Evolutionary conservation across 2,888 invertebrate species (phyloP).

Genomic region (Drosophila bunnanda): DNA sequence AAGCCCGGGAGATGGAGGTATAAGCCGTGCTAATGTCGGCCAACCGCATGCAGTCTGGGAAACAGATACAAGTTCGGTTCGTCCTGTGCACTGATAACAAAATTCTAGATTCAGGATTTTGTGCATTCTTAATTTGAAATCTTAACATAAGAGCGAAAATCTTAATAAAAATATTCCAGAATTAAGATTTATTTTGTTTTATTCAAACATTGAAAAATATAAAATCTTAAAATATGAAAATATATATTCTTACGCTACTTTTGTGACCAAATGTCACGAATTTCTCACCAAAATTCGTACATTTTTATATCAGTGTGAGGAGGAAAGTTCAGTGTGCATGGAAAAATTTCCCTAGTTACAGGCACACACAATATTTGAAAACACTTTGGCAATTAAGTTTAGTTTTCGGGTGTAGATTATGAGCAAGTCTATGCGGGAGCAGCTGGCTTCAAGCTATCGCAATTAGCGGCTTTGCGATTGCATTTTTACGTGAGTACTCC

Average conservation of each 20-base stretch:
- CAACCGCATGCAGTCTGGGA: conserved; percentile 57
- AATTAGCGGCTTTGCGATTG: conserved; percentile 38
- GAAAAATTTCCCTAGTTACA: background rate
- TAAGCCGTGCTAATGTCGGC: conserved; percentile 73
- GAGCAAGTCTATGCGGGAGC: conserved; percentile 20
- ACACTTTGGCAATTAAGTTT: conserved; percentile 36
- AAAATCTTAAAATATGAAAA: no score
- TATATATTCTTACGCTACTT: no score
- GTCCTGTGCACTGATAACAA: no score
- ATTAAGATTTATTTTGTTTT: no score
- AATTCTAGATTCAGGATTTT: no score
- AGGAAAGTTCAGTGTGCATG: conserved; percentile 1
- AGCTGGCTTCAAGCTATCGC: background rate
- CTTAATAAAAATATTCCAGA: no score
- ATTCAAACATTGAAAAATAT: no score
- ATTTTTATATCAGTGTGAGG: no score
- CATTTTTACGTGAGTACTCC: conserved; percentile 5
- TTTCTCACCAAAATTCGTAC: no score
- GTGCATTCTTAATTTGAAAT: no score
- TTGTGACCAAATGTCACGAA: no score
- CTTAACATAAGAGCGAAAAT: no score
- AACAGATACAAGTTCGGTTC: conserved; percentile 66
- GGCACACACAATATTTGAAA: conserved; percentile 56
- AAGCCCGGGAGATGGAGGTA: conserved; percentile 22
- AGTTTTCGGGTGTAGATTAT: background rate